Conservation (phyloP, 37 sponge, comb jelly and placozoan genomes). For the Diacarnus erythraeanus region DNA sequence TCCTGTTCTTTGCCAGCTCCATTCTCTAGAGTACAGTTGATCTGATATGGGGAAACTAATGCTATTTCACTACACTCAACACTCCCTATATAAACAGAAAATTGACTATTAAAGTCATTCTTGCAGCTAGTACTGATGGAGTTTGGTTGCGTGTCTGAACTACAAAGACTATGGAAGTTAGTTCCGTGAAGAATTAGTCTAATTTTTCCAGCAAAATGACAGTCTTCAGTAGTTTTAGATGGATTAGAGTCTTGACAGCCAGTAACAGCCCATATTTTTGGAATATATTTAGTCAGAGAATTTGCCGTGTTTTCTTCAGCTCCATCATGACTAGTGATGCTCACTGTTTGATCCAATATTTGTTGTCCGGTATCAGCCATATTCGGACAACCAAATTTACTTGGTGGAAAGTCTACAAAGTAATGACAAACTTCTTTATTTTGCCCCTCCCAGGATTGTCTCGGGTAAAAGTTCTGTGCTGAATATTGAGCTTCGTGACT, state of each 20-base stretch:
- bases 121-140: slow-evolving; percentile 10
- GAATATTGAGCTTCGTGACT: not conserved
- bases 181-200: slow-evolving; percentile 42
- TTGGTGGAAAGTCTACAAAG: slow-evolving; percentile 52
- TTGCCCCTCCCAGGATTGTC: slow-evolving; percentile 43
- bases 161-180: slow-evolving; percentile 31
- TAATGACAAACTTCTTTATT: slow-evolving; percentile 53
- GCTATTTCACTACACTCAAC: slow-evolving; percentile 9
- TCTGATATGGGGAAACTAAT: slow-evolving; percentile 16
- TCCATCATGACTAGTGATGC: not conserved
- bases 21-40: slow-evolving; percentile 44
- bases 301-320: not conserved
- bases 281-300: not conserved
- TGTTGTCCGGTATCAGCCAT: not conserved
- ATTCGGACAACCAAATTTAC: slow-evolving; percentile 48
- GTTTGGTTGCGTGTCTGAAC: not conserved
- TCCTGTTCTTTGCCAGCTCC: slow-evolving; percentile 21
- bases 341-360: not conserved
- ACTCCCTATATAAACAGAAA: slow-evolving; percentile 24
- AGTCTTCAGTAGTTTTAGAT: slow-evolving; percentile 27
- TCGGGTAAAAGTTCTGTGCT: slow-evolving; percentile 4
- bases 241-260: slow-evolving; percentile 57
- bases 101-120: slow-evolving; percentile 7
- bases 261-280: slow-evolving; percentile 42
- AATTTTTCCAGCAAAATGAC: slow-evolving; percentile 27